A percentile compares a stretch with the other conserved stretches of the same genome.
Conservation (phyloP, 1,140 invertebrate genomes). For the Drosophila baimaii region DNA sequence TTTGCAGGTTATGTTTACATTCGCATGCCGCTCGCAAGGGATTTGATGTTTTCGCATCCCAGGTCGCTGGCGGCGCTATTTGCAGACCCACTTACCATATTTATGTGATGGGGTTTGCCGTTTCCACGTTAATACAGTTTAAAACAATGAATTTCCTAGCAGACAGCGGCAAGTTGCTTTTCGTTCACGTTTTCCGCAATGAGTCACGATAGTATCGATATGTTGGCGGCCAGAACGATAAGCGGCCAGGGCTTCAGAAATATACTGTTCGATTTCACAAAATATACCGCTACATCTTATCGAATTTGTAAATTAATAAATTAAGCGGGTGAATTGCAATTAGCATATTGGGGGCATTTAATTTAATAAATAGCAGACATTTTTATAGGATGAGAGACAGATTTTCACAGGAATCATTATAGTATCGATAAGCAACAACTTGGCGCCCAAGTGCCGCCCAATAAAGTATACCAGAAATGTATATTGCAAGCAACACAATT, state of each 20-base stretch:
- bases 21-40: conserved; percentile 45
- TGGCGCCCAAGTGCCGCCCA: neutral
- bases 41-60: neutral
- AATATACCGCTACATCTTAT: neutral
- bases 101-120: conserved; percentile 64
- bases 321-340: neutral
- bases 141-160: conserved; percentile 72
- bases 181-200: conserved; percentile 77
- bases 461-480: neutral
- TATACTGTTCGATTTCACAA: neutral
- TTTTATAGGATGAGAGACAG: neutral
- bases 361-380: neutral
- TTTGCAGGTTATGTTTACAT: conserved; percentile 80
- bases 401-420: neutral
- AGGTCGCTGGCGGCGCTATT: conserved; percentile 25
- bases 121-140: conserved; percentile 43
- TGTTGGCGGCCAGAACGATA: neutral
- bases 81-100: conserved; percentile 68
- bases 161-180: conserved; percentile 73
- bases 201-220: conserved; percentile 57
- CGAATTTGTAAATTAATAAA: neutral
- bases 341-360: rapidly evolving
- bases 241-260: neutral
- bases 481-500: no score
- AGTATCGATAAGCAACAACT: neutral